Conservation (phyloP, 2,113 vertebrate species). For the Sorex araneus region DNA sequence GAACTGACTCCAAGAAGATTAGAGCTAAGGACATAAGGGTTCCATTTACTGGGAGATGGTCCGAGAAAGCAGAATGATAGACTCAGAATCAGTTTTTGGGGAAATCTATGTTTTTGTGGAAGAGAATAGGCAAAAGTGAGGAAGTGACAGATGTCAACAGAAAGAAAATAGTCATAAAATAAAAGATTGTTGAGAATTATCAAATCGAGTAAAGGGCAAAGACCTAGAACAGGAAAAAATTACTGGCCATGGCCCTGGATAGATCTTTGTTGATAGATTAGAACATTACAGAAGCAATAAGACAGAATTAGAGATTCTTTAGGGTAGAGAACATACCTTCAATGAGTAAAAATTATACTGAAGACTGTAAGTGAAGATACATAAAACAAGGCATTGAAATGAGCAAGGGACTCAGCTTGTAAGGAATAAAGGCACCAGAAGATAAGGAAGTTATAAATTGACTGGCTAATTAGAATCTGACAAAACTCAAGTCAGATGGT, state of each 20-base stretch:
- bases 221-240: neutral
- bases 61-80: neutral
- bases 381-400: neutral
- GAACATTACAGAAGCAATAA: slow-evolving; percentile 1
- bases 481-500: neutral
- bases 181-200: neutral
- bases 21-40: neutral
- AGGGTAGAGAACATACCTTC: neutral
- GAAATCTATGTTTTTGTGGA: neutral
- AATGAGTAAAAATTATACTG: neutral
- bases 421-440: accelerated
- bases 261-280: neutral
- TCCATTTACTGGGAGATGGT: neutral
- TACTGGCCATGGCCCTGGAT: neutral
- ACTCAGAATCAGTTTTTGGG: neutral
- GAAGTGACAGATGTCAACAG: neutral
- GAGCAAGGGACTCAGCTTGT: neutral
- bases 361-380: neutral
- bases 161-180: slow-evolving; percentile 48
- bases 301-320: neutral
- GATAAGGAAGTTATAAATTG: neutral
- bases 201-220: slow-evolving; percentile 9
- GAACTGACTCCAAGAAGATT: neutral
- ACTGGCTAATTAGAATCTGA: neutral
- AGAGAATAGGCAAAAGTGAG: neutral